phyloP scores from a whole-genome alignment of 2,888 invertebrate genomes.

The Drosophila atripex region DNA sequence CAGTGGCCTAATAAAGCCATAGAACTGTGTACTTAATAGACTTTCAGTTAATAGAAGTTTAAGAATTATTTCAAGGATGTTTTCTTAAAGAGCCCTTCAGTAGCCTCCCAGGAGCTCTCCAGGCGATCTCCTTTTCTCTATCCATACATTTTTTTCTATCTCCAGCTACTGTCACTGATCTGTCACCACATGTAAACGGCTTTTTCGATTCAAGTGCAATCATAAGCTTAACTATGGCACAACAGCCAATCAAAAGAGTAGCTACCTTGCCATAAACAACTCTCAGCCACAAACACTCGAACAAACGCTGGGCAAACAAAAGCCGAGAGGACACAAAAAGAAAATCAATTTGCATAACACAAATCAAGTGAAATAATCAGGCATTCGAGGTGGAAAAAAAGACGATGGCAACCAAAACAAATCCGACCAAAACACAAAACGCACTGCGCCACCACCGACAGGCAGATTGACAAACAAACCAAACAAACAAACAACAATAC shows the following conservation, averaged over 20 bases:
- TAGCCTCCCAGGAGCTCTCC: too few species aligned
- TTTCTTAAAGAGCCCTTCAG: too few species aligned
- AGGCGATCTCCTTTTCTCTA: constrained; percentile 28
- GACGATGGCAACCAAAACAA: constrained; percentile 10
- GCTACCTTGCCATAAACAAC: constrained; percentile 53
- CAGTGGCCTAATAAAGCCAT: constrained; percentile 50
- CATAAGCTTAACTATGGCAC: constrained; percentile 43
- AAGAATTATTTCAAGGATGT: too few species aligned
- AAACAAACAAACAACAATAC: constrained; percentile 66
- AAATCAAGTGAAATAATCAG: constrained; percentile 60
- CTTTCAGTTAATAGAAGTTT: too few species aligned
- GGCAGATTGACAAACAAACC: constrained; percentile 70
- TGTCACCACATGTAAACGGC: constrained; percentile 7
- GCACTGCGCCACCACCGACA: constrained; percentile 35
- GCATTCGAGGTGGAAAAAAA: constrained; percentile 10
- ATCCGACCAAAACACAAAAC: constrained; percentile 11
- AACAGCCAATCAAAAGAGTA: constrained; percentile 49
- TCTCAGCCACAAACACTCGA: constrained; percentile 27
- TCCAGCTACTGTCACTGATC: background rate
- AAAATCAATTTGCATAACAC: constrained; percentile 77
- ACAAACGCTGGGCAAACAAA: constrained; percentile 29
- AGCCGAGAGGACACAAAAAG: constrained; percentile 36
- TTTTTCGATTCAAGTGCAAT: constrained; percentile 39
- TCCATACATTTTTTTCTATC: background rate
- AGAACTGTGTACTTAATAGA: constrained; percentile 15